Base-by-base conservation (phyloP, 1,140 invertebrate species). In the Calliopsis andreniformis region DNA sequence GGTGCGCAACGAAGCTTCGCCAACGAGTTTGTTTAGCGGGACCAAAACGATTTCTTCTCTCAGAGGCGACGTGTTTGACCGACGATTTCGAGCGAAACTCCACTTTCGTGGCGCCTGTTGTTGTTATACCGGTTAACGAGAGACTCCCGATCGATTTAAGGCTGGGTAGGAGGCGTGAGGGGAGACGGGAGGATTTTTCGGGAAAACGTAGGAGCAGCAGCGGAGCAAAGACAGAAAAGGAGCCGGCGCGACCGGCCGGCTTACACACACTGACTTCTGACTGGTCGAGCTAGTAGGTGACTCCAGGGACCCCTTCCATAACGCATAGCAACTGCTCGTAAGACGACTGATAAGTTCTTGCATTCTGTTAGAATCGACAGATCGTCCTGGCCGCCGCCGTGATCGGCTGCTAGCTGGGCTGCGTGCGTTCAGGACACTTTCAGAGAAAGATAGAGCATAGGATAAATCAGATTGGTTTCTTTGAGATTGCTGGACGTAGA, bases 301-400 rank as follows among this genome's bases (percentile, higher is more conserved):
- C 83, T 85, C 71, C 70, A 43, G 56, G 75, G 68, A 63, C 81
- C 86, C 85, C 85, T 86, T 75, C 85, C 83, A 85, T 81, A 86
- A 85, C 80, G 80, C 86, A 86, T 87, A 86, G 86, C 86, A 87
- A 86, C 86, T 76, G 72, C 83, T 83, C 55, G 80, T 81, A 80
- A 78, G 69, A 45, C 83, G 70, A 84, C 82, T 84, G 83, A 85
- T 85, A 85, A 85, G 63, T 78, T 61, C 53, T 51, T 79, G 80
- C 62, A 83, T 73, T 84, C 73, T 55, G 66, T 56, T 59, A 23
- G 56, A 47, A 75, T 73, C 80, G 69, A 78, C 63, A 47, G 43
- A 73, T 78, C 42, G 53, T 28, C 58, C 62, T n/a, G 62, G 6
- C 1, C 35, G 1, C 58, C 3, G 43, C 3, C 45, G 18, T n/a